Conservation (phyloP, 2,888 invertebrate species). For the Cremastobaeus sp. region DNA sequence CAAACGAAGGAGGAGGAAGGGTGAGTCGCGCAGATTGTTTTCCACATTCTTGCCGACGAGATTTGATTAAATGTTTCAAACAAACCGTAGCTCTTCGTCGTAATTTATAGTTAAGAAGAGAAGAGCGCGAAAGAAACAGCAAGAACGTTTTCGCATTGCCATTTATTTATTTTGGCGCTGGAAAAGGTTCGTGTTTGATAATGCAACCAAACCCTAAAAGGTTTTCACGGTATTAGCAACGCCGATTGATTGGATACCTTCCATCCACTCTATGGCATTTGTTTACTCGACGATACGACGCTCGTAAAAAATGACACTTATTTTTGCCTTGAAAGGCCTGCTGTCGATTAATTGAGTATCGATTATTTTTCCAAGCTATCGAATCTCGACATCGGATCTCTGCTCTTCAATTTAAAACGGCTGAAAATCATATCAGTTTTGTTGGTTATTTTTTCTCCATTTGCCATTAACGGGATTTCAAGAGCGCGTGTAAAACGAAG, state of each 20-base stretch:
- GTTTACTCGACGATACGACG: slow-evolving; percentile 34
- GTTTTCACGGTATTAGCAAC: slow-evolving; percentile 49
- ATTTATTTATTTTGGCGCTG: slow-evolving; percentile 44
- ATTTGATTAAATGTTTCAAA: slow-evolving; percentile 55
- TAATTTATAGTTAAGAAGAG: too few species aligned
- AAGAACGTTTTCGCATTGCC: slow-evolving; percentile 12
- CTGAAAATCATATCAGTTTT: too few species aligned
- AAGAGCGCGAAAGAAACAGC: too few species aligned
- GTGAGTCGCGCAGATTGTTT: slow-evolving; percentile 54
- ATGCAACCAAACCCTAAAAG: too few species aligned
- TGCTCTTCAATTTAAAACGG: too few species aligned
- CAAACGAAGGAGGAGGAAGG: slow-evolving; percentile 34
- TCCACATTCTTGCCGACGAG: slow-evolving; percentile 49
- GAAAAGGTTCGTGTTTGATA: slow-evolving; percentile 52
- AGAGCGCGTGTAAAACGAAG: too few species aligned
- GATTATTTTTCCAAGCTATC: slow-evolving; percentile 32
- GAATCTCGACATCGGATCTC: too few species aligned
- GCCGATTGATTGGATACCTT: slow-evolving; percentile 57
- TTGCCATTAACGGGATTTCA: too few species aligned
- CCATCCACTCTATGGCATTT: slow-evolving; percentile 51
- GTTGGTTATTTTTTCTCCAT: too few species aligned
- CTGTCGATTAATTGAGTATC: slow-evolving; percentile 44
- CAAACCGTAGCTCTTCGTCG: slow-evolving; percentile 5
- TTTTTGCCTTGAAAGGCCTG: slow-evolving; percentile 17
- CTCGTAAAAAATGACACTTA: slow-evolving; percentile 43